These are phyloP conservation scores for Diadema setosum DNA, from an alignment of 35 echinoderm and acorn worm species.

Conservation along the genomic window DNA sequence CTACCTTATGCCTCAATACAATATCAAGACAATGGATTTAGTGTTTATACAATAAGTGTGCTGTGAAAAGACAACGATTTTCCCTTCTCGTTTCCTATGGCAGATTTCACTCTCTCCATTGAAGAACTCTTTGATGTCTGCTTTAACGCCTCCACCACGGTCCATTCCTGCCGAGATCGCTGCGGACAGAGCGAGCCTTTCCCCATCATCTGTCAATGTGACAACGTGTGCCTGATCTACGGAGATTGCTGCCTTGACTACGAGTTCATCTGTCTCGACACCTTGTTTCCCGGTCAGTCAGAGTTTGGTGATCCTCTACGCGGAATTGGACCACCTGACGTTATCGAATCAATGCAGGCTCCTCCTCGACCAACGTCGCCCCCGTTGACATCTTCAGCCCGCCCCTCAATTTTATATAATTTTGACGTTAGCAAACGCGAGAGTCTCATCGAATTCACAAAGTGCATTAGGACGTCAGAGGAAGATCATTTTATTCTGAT, in stretches of 20 bases:
- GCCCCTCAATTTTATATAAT: too few species aligned
- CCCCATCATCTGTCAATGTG: neutral
- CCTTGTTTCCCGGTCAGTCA: neutral
- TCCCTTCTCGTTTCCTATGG: neutral
- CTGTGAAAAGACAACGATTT: neutral
- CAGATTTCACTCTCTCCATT: neutral
- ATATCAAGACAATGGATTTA: too few species aligned
- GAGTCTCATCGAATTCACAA: neutral
- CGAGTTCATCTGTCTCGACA: neutral
- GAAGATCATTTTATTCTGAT: too few species aligned
- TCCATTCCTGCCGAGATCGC: neutral
- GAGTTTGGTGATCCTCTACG: neutral
- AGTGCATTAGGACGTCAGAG: too few species aligned
- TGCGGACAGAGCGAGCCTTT: neutral
- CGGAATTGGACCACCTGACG: neutral
- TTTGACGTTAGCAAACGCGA: neutral
- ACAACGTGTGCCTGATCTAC: neutral
- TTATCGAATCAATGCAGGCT: neutral
- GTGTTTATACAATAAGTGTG: too few species aligned
- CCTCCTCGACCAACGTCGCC: neutral
- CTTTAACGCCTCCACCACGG: neutral
- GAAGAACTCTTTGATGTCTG: neutral
- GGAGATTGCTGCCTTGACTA: neutral
- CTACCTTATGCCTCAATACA: too few species aligned
- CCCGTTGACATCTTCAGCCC: neutral